These are phyloP conservation scores for Tachystola acroxantha DNA, from an alignment of 2,888 invertebrate genomes.

Conservation along the genomic window DNA sequence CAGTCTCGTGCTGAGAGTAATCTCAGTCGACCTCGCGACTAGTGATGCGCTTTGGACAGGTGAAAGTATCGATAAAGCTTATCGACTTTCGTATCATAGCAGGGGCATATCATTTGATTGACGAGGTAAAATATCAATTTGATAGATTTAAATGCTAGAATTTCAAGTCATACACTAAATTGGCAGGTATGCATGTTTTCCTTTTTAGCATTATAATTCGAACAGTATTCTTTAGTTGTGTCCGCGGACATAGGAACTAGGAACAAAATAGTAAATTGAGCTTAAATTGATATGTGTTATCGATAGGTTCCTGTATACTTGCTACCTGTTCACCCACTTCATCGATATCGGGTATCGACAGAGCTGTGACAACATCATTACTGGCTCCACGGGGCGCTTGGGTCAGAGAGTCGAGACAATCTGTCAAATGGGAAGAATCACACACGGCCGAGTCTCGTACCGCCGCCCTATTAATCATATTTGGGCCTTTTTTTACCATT, in stretches of 20 bases:
- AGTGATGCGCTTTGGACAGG: slow-evolving; percentile 35
- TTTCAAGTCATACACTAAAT: no score
- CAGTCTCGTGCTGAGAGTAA: slow-evolving; percentile 78
- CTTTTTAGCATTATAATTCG: no score
- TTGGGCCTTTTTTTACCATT: slow-evolving; percentile 70
- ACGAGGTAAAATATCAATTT: no score
- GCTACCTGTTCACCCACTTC: slow-evolving; percentile 1
- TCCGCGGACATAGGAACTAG: no score
- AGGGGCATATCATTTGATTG: not conserved
- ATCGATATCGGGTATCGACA: slow-evolving; percentile 48
- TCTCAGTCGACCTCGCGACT: slow-evolving; percentile 60
- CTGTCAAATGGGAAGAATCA: slow-evolving; percentile 76
- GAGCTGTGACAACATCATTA: slow-evolving; percentile 57
- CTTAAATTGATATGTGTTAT: no score
- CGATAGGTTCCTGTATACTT: no score
- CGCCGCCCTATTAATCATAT: slow-evolving; percentile 75
- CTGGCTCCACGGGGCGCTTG: slow-evolving; percentile 67
- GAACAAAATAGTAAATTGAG: no score
- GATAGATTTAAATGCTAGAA: no score
- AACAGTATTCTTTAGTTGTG: no score
- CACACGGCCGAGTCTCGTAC: slow-evolving; percentile 57
- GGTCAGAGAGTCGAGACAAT: slow-evolving; percentile 75
- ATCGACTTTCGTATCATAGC: slow-evolving; percentile 11
- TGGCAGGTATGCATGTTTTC: no score
- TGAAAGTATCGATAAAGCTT: slow-evolving; percentile 29